These are phyloP conservation scores for Huso huso DNA, from an alignment of 2,797 vertebrate species.

Conservation along the genomic window DNA sequence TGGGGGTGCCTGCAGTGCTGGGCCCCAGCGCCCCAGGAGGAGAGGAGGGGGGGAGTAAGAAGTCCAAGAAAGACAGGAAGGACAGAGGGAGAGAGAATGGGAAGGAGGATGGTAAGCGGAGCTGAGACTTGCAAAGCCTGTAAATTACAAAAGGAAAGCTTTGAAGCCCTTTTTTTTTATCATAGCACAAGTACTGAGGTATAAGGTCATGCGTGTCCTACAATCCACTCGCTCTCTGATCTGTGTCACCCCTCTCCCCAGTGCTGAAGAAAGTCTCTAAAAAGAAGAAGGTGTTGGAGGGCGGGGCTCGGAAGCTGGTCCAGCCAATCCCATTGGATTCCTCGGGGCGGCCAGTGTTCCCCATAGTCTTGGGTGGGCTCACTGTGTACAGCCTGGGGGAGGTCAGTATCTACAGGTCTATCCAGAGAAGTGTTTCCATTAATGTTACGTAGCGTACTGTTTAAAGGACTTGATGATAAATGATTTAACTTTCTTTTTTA, in stretches of 20 bases:
- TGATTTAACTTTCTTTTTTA: no score
- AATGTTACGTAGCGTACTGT: no score
- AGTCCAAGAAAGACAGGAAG: constrained; percentile 77
- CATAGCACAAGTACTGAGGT: no score
- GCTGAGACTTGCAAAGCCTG: neutral
- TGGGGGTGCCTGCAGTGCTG: constrained; percentile 38
- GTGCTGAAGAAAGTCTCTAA: constrained; percentile 76
- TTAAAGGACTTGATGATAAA: no score
- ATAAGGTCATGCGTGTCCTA: no score
- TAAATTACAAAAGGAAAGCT: no score
- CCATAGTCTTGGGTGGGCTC: constrained; percentile 73
- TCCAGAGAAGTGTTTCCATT: no score
- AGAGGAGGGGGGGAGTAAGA: constrained; percentile 68
- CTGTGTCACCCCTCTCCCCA: constrained; percentile 24
- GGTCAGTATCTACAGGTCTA: constrained; percentile 45
- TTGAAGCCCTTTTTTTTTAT: no score
- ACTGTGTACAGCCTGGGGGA: constrained; percentile 86
- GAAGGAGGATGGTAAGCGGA: constrained; percentile 62
- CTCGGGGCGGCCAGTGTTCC: constrained; percentile 73
- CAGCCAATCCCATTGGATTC: constrained; percentile 75
- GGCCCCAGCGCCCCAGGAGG: constrained; percentile 29
- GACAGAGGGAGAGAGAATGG: constrained; percentile 77
- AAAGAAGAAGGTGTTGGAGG: constrained; percentile 69
- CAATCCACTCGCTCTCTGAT: neutral
- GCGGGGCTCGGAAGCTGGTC: constrained; percentile 60